Evolutionary conservation across 2,113 vertebrate species (phyloP).

Genomic region (human): DNA sequence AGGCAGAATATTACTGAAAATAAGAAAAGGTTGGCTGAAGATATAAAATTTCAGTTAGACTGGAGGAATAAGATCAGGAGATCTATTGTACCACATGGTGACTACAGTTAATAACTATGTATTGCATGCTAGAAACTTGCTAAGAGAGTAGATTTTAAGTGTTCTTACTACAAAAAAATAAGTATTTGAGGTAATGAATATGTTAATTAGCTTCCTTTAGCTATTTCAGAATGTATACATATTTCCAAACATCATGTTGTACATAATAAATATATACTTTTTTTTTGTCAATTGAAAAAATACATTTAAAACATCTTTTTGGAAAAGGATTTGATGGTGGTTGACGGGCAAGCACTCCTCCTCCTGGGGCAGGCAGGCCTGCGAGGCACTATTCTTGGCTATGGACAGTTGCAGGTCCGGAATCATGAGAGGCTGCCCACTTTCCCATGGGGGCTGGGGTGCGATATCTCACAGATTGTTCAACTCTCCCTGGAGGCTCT

Average conservation of each 20-base stretch:
- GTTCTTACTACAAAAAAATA: not conserved
- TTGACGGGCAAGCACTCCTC: not conserved
- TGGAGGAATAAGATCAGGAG: not conserved
- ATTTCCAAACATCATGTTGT: not conserved
- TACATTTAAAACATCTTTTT: not conserved
- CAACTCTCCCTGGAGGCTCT: not conserved
- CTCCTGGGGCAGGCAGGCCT: rapidly evolving
- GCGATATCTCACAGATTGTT: not conserved
- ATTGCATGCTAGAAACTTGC: not conserved
- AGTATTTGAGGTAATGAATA: not conserved
- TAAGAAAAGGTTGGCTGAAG: not conserved
- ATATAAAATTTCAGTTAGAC: not conserved
- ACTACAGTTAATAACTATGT: not conserved
- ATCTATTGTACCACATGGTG: not conserved
- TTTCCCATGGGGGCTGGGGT: too few relatives aligned
- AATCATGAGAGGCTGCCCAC: not conserved
- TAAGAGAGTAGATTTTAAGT: not conserved
- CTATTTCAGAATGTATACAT: not conserved
- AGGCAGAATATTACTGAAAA: not conserved
- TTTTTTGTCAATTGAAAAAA: not conserved
- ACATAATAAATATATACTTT: not conserved
- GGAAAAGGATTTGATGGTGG: not conserved
- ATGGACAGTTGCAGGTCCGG: not conserved
- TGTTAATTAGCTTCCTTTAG: not conserved
- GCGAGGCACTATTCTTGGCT: rapidly evolving